Conservation (phyloP, 1,140 invertebrate genomes). For the Apolygus lucorum region DNA sequence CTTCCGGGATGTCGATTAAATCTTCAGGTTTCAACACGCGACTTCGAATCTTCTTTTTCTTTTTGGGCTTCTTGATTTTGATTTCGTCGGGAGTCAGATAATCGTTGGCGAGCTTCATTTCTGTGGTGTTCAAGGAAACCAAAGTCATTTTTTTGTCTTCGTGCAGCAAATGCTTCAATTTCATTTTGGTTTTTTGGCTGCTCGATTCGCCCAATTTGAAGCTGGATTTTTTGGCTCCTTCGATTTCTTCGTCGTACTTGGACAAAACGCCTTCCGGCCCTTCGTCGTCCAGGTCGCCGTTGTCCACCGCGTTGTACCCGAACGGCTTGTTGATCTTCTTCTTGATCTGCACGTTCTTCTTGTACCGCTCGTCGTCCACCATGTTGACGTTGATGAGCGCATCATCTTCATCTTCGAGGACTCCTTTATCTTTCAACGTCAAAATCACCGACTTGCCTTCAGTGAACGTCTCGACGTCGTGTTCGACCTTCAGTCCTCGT, state of each 20-base stretch:
- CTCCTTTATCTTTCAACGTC: constrained; percentile 86
- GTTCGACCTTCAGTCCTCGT: constrained; percentile 78
- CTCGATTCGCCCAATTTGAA: constrained; percentile 57
- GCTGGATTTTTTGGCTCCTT: constrained; percentile 62
- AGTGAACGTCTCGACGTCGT: constrained; percentile 64
- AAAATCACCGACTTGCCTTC: constrained; percentile 82
- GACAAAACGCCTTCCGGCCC: constrained; percentile 66
- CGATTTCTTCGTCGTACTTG: constrained; percentile 96
- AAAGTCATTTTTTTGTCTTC: constrained; percentile 60
- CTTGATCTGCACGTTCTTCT: constrained; percentile 63
- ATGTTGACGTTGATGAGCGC: constrained; percentile 94
- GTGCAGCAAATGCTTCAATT: constrained; percentile 40
- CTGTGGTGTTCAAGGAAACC: constrained; percentile 58
- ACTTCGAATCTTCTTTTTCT: constrained; percentile 47
- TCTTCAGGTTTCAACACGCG: constrained; percentile 31
- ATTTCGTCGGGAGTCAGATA: constrained; percentile 81
- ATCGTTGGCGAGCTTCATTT: constrained; percentile 70
- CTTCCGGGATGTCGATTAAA: constrained; percentile 38
- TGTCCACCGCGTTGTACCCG: constrained; percentile 76
- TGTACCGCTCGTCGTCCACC: constrained; percentile 83
- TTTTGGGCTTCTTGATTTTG: constrained; percentile 81
- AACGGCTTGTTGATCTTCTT: constrained; percentile 71
- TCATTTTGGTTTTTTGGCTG: constrained; percentile 31
- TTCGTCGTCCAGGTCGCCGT: constrained; percentile 77
- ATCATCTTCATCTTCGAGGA: constrained; percentile 78